phyloP scores from a whole-genome alignment of 2,888 invertebrate genomes.

The Dasypolia templi region DNA sequence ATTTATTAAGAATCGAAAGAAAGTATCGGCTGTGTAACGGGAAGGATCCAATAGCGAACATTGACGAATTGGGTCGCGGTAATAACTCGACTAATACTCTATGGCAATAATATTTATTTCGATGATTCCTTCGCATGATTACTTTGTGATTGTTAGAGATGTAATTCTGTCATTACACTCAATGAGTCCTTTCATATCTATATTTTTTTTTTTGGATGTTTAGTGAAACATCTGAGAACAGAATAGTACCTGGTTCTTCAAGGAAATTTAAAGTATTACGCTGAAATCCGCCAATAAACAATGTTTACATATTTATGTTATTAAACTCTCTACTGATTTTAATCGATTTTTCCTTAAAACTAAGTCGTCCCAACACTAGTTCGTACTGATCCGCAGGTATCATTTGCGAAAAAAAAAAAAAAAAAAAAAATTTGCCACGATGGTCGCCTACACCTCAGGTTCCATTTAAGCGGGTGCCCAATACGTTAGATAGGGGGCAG shows the following conservation, averaged over 20 bases:
- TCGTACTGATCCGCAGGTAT: too few species aligned
- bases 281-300: too few species aligned
- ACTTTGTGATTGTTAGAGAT: conserved; percentile 40
- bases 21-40: conserved; percentile 72
- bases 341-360: too few species aligned
- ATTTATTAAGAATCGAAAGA: conserved; percentile 81
- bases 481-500: too few species aligned
- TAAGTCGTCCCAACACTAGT: too few species aligned
- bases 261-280: too few species aligned
- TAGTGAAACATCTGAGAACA: not conserved
- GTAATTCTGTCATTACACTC: conserved; percentile 38
- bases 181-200: conserved; percentile 34
- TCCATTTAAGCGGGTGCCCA: too few species aligned
- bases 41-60: conserved; percentile 73
- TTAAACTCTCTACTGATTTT: too few species aligned
- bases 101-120: conserved; percentile 44
- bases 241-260: conserved; percentile 3
- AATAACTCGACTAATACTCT: conserved; percentile 60
- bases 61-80: conserved; percentile 74
- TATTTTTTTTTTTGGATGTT: conserved; percentile 14
- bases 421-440: too few species aligned
- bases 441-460: too few species aligned
- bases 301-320: too few species aligned
- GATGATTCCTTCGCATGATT: conserved; percentile 49
- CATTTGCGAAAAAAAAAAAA: too few species aligned